A percentile compares a stretch with the other conserved stretches of the same genome.
Conservation (phyloP, 2,797 vertebrate genomes). For the Leptodactylus fallax region DNA sequence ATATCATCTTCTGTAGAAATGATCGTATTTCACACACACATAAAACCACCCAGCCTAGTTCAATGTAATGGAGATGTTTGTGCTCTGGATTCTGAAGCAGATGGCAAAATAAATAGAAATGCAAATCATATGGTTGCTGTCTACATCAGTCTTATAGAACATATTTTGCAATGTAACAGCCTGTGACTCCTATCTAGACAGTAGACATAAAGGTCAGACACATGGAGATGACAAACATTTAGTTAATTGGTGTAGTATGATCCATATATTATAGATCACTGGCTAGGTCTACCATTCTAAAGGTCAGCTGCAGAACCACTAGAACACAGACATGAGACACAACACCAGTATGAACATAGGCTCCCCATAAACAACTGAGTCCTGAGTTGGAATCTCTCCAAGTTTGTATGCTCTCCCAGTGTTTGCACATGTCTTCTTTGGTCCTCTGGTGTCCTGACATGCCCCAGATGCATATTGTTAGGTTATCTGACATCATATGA, state of each 20-base stretch:
- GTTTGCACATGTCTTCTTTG: too few species aligned
- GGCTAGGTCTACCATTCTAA: background rate
- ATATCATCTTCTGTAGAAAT: conserved; percentile 21
- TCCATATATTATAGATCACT: background rate
- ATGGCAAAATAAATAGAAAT: conserved; percentile 62
- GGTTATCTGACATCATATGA: too few species aligned
- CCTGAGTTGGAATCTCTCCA: too few species aligned
- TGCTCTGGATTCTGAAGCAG: conserved; percentile 15
- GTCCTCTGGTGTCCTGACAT: too few species aligned
- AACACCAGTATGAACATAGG: too few species aligned
- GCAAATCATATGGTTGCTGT: conserved; percentile 45
- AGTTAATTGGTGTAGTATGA: background rate
- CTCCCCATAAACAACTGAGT: too few species aligned
- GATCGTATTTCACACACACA: conserved; percentile 41
- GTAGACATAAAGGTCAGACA: background rate
- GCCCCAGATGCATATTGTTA: too few species aligned
- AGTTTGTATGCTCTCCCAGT: too few species aligned
- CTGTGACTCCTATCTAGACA: background rate
- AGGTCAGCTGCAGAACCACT: background rate
- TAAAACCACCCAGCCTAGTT: conserved; percentile 45
- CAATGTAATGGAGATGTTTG: conserved; percentile 30
- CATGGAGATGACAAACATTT: background rate
- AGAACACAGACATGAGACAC: too few species aligned
- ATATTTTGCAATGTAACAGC: background rate
- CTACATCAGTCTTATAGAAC: conserved; percentile 5